phyloP scores from a whole-genome alignment of 2,797 vertebrate species.

The Acipenser ruthenus region DNA sequence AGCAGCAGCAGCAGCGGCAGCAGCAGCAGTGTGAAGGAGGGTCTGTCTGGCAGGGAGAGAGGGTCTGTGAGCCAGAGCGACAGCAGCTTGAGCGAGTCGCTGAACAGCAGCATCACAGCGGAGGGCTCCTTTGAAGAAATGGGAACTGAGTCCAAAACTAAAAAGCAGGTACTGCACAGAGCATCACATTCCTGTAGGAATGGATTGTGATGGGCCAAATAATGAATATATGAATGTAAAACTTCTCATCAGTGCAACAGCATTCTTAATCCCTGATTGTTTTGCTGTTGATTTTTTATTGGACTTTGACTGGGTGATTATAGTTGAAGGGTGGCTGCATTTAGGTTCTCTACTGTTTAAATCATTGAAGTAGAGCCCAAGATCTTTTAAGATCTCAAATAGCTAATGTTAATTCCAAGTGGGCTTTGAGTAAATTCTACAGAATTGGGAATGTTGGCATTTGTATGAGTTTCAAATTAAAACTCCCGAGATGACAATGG shows the following conservation, averaged over 20 bases:
- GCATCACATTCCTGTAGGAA: no score
- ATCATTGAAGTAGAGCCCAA: no score
- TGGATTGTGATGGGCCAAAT: no score
- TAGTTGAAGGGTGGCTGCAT: neutral
- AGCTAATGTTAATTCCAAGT: no score
- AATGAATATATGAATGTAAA: no score
- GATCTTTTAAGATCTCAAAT: no score
- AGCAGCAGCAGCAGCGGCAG: constrained; percentile 33
- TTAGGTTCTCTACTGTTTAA: neutral
- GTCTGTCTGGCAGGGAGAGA: neutral
- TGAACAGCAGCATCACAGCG: neutral
- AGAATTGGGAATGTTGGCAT: no score
- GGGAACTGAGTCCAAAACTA: neutral
- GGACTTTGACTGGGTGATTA: neutral
- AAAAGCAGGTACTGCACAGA: constrained; percentile 32
- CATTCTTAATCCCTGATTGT: neutral
- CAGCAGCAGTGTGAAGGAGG: neutral
- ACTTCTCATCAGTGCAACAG: neutral
- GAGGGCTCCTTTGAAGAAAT: neutral
- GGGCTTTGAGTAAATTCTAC: no score
- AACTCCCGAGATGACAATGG: no score
- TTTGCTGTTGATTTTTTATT: neutral
- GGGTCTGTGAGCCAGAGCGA: neutral
- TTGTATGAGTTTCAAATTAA: no score
- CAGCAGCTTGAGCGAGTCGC: neutral